phyloP scores from a whole-genome alignment of 2,888 invertebrate species.

The Caenorhabditis sp. region DNA sequence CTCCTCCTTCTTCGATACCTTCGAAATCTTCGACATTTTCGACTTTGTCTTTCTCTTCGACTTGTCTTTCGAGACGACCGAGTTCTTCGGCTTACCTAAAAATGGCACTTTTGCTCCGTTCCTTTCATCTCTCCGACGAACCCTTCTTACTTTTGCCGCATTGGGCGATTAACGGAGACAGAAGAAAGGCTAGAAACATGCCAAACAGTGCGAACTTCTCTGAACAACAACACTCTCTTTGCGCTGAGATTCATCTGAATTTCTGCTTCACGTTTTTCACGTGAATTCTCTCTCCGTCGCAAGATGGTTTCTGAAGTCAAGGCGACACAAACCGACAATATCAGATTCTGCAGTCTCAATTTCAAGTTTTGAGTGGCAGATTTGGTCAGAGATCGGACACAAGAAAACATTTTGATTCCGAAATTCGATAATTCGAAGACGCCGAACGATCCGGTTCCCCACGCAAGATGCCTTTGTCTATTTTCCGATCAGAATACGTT shows the following conservation, averaged over 20 bases:
- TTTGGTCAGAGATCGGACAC: constrained; percentile 19
- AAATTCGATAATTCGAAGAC: constrained; percentile 17
- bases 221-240: constrained; percentile 15
- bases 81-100: background rate
- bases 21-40: constrained; percentile 10
- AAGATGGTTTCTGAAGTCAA: no score
- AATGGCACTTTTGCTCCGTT: background rate
- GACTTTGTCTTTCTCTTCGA: background rate
- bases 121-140: background rate
- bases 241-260: no score
- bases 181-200: constrained; percentile 29
- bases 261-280: background rate
- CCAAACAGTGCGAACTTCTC: constrained; percentile 39
- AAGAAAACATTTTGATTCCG: constrained; percentile 36
- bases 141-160: constrained; percentile 21
- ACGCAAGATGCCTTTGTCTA: background rate
- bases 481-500: background rate
- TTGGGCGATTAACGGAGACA: constrained; percentile 18
- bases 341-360: constrained; percentile 25
- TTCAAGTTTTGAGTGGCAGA: constrained; percentile 30
- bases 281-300: background rate
- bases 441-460: background rate
- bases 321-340: constrained; percentile 6
- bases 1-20: constrained; percentile 11
- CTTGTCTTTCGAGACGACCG: background rate